A percentile compares a stretch with the other conserved stretches of the same genome.
Conservation (phyloP, 2,113 vertebrate genomes). For the Dromiciops gliroides region DNA sequence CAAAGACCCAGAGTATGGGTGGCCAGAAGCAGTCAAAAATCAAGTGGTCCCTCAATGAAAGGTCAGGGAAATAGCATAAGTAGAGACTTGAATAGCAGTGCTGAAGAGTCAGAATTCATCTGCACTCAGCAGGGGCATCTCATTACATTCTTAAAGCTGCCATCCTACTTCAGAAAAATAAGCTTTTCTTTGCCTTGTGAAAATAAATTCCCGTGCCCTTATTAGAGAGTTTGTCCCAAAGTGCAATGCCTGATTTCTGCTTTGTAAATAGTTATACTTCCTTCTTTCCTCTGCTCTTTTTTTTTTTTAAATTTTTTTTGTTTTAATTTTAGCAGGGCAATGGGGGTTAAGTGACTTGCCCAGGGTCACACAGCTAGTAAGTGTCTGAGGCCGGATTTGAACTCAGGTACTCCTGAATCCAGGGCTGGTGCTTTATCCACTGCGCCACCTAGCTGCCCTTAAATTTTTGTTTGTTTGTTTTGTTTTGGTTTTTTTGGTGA, state of each 20-base stretch:
- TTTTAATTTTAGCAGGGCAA: no score
- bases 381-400: no score
- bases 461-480: no score
- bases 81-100: background rate
- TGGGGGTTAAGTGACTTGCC: no score
- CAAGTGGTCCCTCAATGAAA: background rate
- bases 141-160: constrained; percentile 3
- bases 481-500: no score
- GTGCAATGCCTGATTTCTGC: background rate
- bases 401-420: no score
- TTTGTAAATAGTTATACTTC: background rate
- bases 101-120: background rate
- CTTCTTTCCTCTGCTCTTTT: background rate
- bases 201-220: background rate
- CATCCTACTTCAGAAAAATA: background rate
- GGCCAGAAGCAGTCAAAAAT: background rate
- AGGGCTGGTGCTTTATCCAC: no score
- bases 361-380: no score
- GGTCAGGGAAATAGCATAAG: background rate
- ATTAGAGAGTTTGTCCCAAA: background rate
- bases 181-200: background rate
- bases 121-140: background rate
- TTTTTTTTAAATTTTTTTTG: no score
- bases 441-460: no score
- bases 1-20: background rate